These are phyloP conservation scores for Crambe crambe DNA, from an alignment of 37 sponge, comb jelly and placozoan genomes.

Conservation along the genomic window DNA sequence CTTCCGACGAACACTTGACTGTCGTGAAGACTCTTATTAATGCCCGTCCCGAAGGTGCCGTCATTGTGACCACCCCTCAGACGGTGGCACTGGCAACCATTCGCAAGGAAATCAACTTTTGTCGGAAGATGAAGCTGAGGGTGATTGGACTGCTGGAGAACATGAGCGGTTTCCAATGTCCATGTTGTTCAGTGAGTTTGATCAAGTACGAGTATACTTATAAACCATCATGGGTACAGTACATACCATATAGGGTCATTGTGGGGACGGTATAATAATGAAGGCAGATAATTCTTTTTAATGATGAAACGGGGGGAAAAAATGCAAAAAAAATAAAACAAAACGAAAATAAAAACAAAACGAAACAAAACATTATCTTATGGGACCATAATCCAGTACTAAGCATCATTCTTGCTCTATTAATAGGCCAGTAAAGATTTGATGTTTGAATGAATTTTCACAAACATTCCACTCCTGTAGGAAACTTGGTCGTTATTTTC, in stretches of 20 bases:
- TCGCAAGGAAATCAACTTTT: constrained; percentile 86
- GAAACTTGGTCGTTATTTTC: constrained; percentile 36
- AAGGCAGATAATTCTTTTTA: too few species aligned
- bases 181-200: constrained; percentile 77
- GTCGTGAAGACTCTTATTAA: constrained; percentile 72
- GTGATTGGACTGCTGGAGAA: constrained; percentile 85
- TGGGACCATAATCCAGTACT: too few species aligned
- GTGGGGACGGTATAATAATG: background rate
- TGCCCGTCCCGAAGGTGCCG: constrained; percentile 79
- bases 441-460: too few species aligned
- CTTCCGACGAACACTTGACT: constrained; percentile 93
- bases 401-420: too few species aligned
- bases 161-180: constrained; percentile 81
- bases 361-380: too few species aligned
- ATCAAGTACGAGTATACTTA: too few species aligned
- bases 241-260: background rate
- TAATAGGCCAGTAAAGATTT: too few species aligned
- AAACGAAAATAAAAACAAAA: too few species aligned
- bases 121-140: constrained; percentile 77
- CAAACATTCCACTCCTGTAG: too few species aligned
- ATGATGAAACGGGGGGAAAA: too few species aligned
- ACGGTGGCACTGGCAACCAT: constrained; percentile 85
- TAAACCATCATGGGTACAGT: too few species aligned
- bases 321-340: too few species aligned
- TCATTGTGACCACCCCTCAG: constrained; percentile 92